Conservation (phyloP, 2,888 invertebrate species). For the Tillus elongatus region DNA sequence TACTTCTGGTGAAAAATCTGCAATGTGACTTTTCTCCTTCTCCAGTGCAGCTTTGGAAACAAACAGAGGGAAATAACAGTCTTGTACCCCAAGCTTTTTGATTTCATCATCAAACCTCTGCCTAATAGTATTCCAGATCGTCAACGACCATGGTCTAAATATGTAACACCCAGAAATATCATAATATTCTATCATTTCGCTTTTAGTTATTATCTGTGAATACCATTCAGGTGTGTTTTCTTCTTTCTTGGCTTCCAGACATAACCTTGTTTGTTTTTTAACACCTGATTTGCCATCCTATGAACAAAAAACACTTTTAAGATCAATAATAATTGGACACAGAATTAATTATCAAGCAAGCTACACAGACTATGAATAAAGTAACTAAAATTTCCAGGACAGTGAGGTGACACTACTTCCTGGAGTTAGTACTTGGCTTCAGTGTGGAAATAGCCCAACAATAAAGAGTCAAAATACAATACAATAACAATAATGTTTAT, state of each 20-base stretch:
- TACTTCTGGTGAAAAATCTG: conserved; percentile 98
- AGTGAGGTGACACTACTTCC: no score
- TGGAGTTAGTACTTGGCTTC: no score
- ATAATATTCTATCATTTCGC: conserved; percentile 98
- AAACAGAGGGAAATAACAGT: conserved; percentile 98
- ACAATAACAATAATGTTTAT: no score
- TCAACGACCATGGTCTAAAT: conserved; percentile 91
- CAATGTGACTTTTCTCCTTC: conserved; percentile 92
- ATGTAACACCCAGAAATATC: conserved; percentile 99
- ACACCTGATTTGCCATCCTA: conserved; percentile 43
- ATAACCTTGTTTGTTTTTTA: conserved; percentile 89
- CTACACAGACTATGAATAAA: no score
- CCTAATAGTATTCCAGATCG: conserved; percentile 89
- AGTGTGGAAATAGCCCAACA: no score
- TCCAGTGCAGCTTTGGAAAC: conserved; percentile 85
- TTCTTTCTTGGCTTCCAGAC: conserved; percentile 86
- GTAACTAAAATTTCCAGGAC: no score
- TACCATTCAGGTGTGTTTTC: conserved; percentile 97
- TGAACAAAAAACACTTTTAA: no score
- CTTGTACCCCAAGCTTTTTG: conserved; percentile 86
- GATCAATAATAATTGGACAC: no score
- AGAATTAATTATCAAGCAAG: no score
- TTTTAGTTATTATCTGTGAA: conserved; percentile 83
- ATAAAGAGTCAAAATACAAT: no score
- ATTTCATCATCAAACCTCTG: conserved; percentile 80